Evolutionary conservation across 2,888 invertebrate genomes (phyloP).

Genomic region (Hyalella azteca): DNA sequence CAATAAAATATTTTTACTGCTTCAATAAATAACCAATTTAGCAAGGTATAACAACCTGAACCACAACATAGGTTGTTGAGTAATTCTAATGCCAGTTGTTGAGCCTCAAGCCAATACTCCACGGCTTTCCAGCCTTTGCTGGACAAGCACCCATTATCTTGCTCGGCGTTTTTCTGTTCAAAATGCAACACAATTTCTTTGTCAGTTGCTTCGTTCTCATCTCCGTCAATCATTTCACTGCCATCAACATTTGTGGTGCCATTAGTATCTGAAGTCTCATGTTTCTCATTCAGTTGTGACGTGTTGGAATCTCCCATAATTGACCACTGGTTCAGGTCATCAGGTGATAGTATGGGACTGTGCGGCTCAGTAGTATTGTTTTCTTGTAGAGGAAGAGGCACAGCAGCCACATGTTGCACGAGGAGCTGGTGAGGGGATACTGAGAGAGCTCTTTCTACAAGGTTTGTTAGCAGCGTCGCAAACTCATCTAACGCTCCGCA

Average conservation of each 20-base stretch:
- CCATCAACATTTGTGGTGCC: neutral
- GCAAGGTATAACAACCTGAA: too few species aligned
- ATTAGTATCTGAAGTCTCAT: neutral
- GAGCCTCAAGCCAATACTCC: constrained; percentile 46
- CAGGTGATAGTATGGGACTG: neutral
- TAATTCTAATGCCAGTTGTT: constrained; percentile 50
- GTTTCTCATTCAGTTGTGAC: neutral
- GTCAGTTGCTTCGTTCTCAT: neutral
- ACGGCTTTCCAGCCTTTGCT: constrained; percentile 32
- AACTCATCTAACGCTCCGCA: neutral
- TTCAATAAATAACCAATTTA: too few species aligned
- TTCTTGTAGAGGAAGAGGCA: neutral
- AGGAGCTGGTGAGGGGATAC: neutral
- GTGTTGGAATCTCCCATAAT: neutral
- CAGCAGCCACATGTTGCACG: neutral
- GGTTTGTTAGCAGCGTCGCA: neutral
- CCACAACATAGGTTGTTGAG: constrained; percentile 51
- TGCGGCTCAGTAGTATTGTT: neutral
- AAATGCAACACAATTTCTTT: constrained; percentile 16
- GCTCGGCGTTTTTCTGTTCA: neutral
- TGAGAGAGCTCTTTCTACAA: neutral
- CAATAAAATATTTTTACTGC: too few species aligned
- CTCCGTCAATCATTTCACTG: neutral
- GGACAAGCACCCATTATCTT: constrained; percentile 3
- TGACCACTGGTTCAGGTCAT: constrained; percentile 2